A percentile compares a stretch with the other conserved stretches of the same genome.
Conservation (phyloP, 2,888 invertebrate species). For the Tenthredo notha region DNA sequence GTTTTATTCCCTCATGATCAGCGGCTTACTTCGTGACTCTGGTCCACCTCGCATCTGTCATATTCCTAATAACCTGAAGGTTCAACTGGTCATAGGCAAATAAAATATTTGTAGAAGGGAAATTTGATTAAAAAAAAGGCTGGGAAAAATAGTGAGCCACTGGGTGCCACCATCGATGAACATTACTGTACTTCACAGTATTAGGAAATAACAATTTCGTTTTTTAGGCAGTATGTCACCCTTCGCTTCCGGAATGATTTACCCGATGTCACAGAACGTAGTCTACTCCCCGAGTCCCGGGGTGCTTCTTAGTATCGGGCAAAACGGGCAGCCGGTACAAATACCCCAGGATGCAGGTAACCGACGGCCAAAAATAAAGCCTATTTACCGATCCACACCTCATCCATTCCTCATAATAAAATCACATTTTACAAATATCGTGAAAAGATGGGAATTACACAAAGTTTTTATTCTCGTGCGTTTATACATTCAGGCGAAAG, state of each 20-base stretch:
- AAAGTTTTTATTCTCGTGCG: neutral
- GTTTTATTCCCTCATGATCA: no score
- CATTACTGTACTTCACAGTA: no score
- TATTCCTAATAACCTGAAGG: no score
- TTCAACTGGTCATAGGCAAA: no score
- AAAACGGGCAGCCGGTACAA: slow-evolving; percentile 75
- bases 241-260: slow-evolving; percentile 74
- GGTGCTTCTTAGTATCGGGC: slow-evolving; percentile 74
- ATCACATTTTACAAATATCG: neutral
- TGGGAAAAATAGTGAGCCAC: no score
- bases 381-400: neutral
- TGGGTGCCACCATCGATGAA: no score
- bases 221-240: slow-evolving; percentile 60
- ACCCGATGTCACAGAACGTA: slow-evolving; percentile 75
- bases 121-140: no score
- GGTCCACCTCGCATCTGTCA: no score
- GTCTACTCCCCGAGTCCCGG: slow-evolving; percentile 75
- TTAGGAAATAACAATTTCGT: slow-evolving; percentile 8
- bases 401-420: neutral
- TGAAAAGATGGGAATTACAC: neutral
- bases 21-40: no score
- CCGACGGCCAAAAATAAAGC: neutral
- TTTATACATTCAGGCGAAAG: neutral
- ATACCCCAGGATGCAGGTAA: slow-evolving; percentile 74
- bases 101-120: no score